phyloP scores from a whole-genome alignment of 2,888 invertebrate species.

The Nomada flava region DNA sequence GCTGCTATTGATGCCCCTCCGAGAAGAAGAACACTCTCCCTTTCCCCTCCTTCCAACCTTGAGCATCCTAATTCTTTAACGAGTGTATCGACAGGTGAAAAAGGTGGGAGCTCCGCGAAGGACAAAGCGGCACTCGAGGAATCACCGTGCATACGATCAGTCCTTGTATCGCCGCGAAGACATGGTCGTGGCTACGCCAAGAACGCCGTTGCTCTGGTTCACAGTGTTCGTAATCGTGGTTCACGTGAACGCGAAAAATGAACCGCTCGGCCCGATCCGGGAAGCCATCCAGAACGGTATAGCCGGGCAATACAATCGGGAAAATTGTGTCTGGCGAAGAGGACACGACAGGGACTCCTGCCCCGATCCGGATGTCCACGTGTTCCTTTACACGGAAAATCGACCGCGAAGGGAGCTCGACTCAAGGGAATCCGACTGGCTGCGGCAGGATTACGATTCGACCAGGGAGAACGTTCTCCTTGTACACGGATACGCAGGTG shows the following conservation, averaged over 20 bases:
- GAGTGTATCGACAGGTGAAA: conserved; percentile 27
- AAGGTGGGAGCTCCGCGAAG: conserved; percentile 53
- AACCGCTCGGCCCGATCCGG: conserved; percentile 77
- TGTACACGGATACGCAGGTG: conserved; percentile 91
- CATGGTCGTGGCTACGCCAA: conserved; percentile 10
- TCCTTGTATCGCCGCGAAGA: conserved; percentile 37
- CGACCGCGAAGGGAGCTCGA: conserved; percentile 82
- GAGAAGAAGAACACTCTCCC: not conserved
- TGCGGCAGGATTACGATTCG: conserved; percentile 89
- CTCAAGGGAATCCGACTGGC: conserved; percentile 88
- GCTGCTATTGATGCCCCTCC: not conserved
- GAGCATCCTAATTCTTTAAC: conserved; percentile 33
- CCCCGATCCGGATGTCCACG: conserved; percentile 89
- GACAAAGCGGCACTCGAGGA: conserved; percentile 50
- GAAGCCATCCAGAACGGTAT: conserved; percentile 83
- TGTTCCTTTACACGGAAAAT: conserved; percentile 88
- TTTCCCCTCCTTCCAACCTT: not conserved
- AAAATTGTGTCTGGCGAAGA: conserved; percentile 90
- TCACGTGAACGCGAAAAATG: not conserved
- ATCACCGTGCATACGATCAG: conserved; percentile 48
- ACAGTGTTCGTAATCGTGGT: not conserved
- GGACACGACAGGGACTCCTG: conserved; percentile 88
- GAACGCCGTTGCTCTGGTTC: conserved; percentile 2
- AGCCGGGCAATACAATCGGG: conserved; percentile 86
- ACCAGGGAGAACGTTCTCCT: conserved; percentile 89